phyloP scores from a whole-genome alignment of 2,888 invertebrate species.

The Corbicula japonica region DNA sequence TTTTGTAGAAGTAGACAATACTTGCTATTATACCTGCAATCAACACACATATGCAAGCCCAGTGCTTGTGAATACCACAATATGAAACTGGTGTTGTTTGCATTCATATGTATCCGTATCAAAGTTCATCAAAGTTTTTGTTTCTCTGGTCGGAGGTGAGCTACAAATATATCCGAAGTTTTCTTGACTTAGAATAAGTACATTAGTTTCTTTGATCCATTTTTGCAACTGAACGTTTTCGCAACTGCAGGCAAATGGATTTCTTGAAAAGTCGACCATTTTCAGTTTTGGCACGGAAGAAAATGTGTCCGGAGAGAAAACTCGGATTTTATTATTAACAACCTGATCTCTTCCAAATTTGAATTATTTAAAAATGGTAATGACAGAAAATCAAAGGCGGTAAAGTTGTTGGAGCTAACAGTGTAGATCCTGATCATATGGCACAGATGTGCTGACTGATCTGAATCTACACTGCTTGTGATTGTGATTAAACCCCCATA shows the following conservation, averaged over 20 bases:
- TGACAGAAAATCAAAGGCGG: slow-evolving; percentile 60
- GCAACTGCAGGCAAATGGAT: slow-evolving; percentile 82
- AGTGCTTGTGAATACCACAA: slow-evolving; percentile 73
- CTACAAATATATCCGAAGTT: slow-evolving; percentile 77
- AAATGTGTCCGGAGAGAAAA: slow-evolving; percentile 69
- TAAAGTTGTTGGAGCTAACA: slow-evolving; percentile 78
- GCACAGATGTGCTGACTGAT: no score
- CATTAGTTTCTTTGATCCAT: slow-evolving; percentile 72
- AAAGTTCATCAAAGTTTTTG: slow-evolving; percentile 73
- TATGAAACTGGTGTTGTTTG: slow-evolving; percentile 69
- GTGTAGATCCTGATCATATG: no score
- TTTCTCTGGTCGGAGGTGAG: slow-evolving; percentile 71
- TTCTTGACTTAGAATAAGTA: slow-evolving; percentile 61
- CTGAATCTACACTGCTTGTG: no score
- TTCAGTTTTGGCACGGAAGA: slow-evolving; percentile 69
- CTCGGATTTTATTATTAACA: slow-evolving; percentile 73
- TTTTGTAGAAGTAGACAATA: slow-evolving; percentile 70
- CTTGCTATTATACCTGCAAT: slow-evolving; percentile 67
- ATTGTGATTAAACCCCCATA: no score
- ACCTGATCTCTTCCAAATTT: slow-evolving; percentile 68
- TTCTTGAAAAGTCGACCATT: slow-evolving; percentile 76
- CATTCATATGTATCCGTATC: slow-evolving; percentile 77
- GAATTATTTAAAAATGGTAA: slow-evolving; percentile 67
- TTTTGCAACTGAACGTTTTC: slow-evolving; percentile 75
- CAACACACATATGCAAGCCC: slow-evolving; percentile 69